Conservation (phyloP, 2,888 invertebrate species). For the Mesodorylaimus sp. region DNA sequence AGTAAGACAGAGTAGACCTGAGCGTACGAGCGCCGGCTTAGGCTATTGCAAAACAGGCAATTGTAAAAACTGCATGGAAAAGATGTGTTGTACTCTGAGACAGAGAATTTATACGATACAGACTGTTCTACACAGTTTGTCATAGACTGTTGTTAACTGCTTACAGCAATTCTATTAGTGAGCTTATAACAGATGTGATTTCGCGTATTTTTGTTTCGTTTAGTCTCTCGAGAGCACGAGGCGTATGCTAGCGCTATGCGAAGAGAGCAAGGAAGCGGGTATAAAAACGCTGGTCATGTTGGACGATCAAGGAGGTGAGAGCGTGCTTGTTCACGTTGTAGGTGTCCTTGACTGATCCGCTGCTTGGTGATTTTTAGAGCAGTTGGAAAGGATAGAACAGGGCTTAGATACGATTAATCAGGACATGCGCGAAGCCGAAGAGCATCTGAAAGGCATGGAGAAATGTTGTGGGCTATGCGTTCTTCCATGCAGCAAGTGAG, state of each 20-base stretch:
- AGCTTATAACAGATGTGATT: background rate
- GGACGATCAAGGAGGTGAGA: slow-evolving; percentile 30
- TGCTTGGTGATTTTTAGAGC: slow-evolving; percentile 47
- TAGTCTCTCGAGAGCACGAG: slow-evolving; percentile 25
- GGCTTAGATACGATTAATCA: slow-evolving; percentile 99
- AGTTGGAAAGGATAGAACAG: slow-evolving; percentile 98
- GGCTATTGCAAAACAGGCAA: too few relatives aligned
- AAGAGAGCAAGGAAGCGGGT: slow-evolving; percentile 32
- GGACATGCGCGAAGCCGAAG: slow-evolving; percentile 98
- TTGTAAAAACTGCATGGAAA: too few relatives aligned
- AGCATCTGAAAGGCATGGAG: slow-evolving; percentile 98
- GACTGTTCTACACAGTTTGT: too few relatives aligned
- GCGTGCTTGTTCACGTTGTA: slow-evolving; percentile 1
- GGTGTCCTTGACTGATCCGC: background rate
- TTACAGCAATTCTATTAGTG: too few relatives aligned
- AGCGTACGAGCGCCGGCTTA: too few relatives aligned
- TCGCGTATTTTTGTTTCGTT: slow-evolving; percentile 13
- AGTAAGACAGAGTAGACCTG: too few relatives aligned
- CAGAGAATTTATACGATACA: too few relatives aligned
- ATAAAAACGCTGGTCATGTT: slow-evolving; percentile 31
- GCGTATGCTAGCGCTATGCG: slow-evolving; percentile 27
- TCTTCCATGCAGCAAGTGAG: slow-evolving; percentile 92
- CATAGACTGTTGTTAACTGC: too few relatives aligned
- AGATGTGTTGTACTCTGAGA: too few relatives aligned
- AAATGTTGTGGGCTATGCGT: slow-evolving; percentile 98